Percentiles rank a stretch among this genome's conserved stretches.
Conservation (phyloP, 2,888 invertebrate species). For the Ganaspis brasiliensis region DNA sequence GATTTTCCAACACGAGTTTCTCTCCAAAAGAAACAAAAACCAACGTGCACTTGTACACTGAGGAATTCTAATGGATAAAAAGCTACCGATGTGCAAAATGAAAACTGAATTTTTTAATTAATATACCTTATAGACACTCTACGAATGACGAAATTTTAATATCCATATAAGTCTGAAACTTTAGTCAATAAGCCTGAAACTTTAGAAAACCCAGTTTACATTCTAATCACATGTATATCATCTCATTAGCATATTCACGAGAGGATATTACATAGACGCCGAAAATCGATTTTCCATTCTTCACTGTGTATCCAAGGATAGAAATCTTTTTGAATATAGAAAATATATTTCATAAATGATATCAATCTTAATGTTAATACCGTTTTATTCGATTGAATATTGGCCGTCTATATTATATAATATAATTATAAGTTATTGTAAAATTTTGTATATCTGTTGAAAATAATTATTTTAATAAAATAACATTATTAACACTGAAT, state of each 20-base stretch:
- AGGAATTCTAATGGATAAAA: conserved; percentile 4
- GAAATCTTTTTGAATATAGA: no score
- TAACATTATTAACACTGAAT: no score
- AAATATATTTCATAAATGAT: no score
- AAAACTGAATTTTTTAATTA: conserved; percentile 5
- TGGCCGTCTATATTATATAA: no score
- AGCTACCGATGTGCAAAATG: not conserved
- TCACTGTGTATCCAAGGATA: not conserved
- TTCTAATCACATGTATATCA: conserved; percentile 18
- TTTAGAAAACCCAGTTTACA: conserved; percentile 6
- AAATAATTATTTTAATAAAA: no score
- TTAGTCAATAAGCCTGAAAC: not conserved
- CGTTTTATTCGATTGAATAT: no score
- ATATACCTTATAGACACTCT: not conserved
- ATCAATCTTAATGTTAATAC: no score
- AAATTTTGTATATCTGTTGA: no score
- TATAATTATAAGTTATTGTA: no score
- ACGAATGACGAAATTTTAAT: conserved; percentile 13
- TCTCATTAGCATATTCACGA: conserved; percentile 14
- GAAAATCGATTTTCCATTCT: conserved; percentile 16
- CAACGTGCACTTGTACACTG: not conserved
- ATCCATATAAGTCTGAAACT: not conserved
- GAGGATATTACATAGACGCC: not conserved
- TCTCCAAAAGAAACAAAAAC: conserved; percentile 1
- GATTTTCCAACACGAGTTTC: conserved; percentile 17